Conservation (phyloP, 1,140 invertebrate genomes). For the Charaxes varanes region DNA sequence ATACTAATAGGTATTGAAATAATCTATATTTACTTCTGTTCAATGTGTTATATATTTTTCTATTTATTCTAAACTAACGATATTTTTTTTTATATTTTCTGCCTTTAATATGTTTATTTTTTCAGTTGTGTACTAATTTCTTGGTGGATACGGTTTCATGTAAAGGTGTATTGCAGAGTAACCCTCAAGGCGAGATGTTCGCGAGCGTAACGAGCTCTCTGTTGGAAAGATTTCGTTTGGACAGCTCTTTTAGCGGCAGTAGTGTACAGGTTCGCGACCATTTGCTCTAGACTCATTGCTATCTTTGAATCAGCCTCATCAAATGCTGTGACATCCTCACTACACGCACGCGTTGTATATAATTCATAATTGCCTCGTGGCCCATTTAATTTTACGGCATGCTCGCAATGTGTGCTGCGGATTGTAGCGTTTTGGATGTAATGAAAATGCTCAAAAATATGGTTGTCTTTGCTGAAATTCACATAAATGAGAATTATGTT, state of each 20-base stretch:
- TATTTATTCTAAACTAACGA: conserved; percentile 16
- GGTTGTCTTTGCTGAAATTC: too few species aligned
- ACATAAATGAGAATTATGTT: too few species aligned
- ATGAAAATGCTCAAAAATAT: too few species aligned
- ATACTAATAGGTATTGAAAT: neutral
- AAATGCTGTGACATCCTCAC: conserved; percentile 7
- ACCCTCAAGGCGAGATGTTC: conserved; percentile 86
- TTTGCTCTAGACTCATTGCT: conserved; percentile 47
- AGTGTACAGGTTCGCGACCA: conserved; percentile 79
- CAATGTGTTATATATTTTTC: conserved; percentile 9
- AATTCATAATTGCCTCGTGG: neutral
- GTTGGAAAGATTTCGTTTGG: conserved; percentile 86
- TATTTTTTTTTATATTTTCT: conserved; percentile 18
- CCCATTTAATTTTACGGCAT: neutral
- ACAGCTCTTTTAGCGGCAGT: conserved; percentile 83
- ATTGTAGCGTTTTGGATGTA: too few species aligned
- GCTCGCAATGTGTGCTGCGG: too few species aligned
- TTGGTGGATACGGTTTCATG: conserved; percentile 45
- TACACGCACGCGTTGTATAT: neutral
- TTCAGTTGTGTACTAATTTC: conserved; percentile 47
- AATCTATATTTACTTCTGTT: neutral
- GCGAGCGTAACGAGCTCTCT: conserved; percentile 87
- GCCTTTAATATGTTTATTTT: conserved; percentile 46
- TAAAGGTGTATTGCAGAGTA: conserved; percentile 76
- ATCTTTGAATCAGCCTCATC: conserved; percentile 11